Evolutionary conservation across 2,797 vertebrate species (phyloP), one percentile per base, ranked within the genome.

Genomic region (Anolis apletophallus): DNA sequence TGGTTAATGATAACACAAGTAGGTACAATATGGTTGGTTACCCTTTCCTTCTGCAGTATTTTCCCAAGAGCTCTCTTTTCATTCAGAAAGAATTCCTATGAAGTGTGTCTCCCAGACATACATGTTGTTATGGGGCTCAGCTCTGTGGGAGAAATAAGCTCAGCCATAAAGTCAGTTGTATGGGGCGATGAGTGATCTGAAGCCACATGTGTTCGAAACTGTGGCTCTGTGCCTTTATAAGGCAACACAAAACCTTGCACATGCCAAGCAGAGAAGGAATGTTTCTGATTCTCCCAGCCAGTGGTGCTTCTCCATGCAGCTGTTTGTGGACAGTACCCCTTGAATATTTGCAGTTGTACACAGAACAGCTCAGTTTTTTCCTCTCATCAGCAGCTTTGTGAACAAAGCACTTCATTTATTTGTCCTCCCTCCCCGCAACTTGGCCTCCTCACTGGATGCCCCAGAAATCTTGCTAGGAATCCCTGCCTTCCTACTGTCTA

Each of bases 381-480:
- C 5, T 40, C 74, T 91, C 92, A 89, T 10, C 19, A 81, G 87
- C 54, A 1, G 0, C 64, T 46, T 83, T 74, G 86, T 52, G 23
- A 73, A 89, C 32, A 29, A 52, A 85, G 72, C 29, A 34, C 50
- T 75, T 55, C 81, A 59, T 52, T 59, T 85, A n/a, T 71, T 50
- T 5, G 90, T 85, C 87, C 90, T 34, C 84, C 88, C 10, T 88
- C 91, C 91, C 83, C 91, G 5, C 5, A 46, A 46, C 46, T 46
- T 46, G 46, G 46, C 7, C 86, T 88, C 87, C 71, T 29, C 0
- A 21, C 21, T 69, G 13, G 73, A 78, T 89, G 81, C 82, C 79
- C 32, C 36, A 57, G 36, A 73, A 79, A 64, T 73, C 68, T 80
- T 89, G 26, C 79, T 91, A 71, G 3, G 4, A 16, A 64, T 12